Percentiles rank a stretch among this genome's conserved stretches.
Conservation (phyloP, 2,797 vertebrate genomes). For the Xiphophorus birchmanni region DNA sequence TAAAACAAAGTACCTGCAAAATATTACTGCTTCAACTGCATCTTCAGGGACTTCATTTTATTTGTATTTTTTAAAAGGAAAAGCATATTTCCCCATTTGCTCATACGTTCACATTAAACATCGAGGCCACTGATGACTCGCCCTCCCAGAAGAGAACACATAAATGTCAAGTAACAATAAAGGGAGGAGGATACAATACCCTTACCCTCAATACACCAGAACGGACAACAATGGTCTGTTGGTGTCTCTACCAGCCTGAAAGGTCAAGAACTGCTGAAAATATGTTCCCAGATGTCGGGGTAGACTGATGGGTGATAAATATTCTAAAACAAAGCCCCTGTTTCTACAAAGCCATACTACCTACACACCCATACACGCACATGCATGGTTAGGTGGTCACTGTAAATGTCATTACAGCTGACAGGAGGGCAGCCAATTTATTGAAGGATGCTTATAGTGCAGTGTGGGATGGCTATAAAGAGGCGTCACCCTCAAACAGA, state of each 20-base stretch:
- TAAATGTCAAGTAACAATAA: conserved; percentile 78
- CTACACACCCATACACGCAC: background rate
- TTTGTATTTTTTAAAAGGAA: conserved; percentile 10
- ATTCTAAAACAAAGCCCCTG: conserved; percentile 53
- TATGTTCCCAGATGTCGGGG: conserved; percentile 61
- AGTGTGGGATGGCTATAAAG: conserved; percentile 54
- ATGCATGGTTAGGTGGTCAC: conserved; percentile 37
- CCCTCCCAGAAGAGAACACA: conserved; percentile 49
- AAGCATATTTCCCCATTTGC: background rate
- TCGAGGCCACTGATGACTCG: conserved; percentile 31
- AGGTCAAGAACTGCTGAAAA: conserved; percentile 73
- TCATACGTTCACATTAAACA: conserved; percentile 30
- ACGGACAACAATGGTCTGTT: conserved; percentile 64
- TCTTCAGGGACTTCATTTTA: background rate
- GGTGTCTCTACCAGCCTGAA: conserved; percentile 60
- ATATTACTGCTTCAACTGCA: background rate
- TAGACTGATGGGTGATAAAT: conserved; percentile 62
- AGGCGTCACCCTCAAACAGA: conserved; percentile 34
- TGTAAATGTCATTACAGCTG: conserved; percentile 74
- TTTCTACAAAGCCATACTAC: conserved; percentile 9
- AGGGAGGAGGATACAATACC: conserved; percentile 58
- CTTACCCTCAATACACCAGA: conserved; percentile 47
- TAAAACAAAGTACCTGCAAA: background rate
- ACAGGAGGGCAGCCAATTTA: conserved; percentile 61
- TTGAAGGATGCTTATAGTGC: conserved; percentile 58